A percentile compares a stretch with the other conserved stretches of the same genome.
These are phyloP conservation scores for Sylvia atricapilla DNA, from an alignment of 2,113 vertebrate genomes.

Conservation along the genomic window DNA sequence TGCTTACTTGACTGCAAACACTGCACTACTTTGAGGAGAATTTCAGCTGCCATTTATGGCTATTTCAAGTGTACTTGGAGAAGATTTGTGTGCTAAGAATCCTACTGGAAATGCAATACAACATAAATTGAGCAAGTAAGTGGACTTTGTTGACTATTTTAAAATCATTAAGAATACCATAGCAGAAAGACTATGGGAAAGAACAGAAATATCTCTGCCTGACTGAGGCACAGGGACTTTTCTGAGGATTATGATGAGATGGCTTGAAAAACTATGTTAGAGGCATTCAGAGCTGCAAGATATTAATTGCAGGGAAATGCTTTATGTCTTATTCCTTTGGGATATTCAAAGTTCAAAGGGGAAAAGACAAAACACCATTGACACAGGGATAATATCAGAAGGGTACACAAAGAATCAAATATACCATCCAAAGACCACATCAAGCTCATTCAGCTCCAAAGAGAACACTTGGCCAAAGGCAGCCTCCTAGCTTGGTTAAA, in stretches of 20 bases:
- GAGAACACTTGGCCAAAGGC: neutral
- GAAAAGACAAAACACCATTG: neutral
- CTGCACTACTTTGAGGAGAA: neutral
- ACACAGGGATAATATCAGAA: neutral
- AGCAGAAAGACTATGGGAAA: neutral
- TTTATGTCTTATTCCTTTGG: neutral
- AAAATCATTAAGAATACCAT: neutral
- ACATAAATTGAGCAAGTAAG: neutral
- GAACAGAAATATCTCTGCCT: neutral
- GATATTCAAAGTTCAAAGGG: neutral
- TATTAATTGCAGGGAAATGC: slow-evolving; percentile 3
- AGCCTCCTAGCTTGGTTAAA: neutral
- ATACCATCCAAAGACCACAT: neutral
- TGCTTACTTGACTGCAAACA: neutral
- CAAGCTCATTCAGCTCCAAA: neutral
- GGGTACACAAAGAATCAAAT: neutral
- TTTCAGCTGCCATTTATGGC: slow-evolving; percentile 16
- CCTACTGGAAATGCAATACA: slow-evolving; percentile 24
- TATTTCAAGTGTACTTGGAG: neutral
- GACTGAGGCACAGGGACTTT: neutral
- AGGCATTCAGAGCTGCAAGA: neutral
- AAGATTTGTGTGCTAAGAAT: neutral
- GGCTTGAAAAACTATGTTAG: neutral
- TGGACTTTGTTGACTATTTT: neutral
- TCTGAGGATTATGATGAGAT: slow-evolving; percentile 8